Conservation (phyloP, 2,888 invertebrate species). For the Eupsilia transversa region DNA sequence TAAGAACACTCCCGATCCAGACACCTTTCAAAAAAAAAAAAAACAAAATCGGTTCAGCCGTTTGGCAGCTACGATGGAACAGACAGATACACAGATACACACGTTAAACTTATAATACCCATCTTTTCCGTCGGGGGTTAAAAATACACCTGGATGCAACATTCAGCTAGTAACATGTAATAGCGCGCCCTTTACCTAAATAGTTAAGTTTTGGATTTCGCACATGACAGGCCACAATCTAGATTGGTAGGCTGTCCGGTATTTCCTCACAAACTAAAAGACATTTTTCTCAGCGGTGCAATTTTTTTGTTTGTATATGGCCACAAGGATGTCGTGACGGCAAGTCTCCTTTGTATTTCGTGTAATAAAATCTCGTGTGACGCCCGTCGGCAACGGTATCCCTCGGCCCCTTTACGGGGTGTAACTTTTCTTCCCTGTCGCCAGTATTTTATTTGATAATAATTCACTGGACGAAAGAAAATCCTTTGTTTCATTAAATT, state of each 20-base stretch:
- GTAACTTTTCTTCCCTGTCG: constrained; percentile 86
- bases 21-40: too few relatives aligned
- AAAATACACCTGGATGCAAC: not conserved
- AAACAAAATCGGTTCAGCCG: too few relatives aligned
- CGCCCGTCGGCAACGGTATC: constrained; percentile 73
- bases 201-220: constrained; percentile 11
- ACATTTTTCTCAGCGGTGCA: constrained; percentile 71
- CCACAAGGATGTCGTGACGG: constrained; percentile 78
- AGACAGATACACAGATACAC: too few relatives aligned
- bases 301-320: constrained; percentile 77
- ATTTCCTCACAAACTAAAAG: constrained; percentile 26
- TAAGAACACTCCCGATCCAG: too few relatives aligned
- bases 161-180: not conserved
- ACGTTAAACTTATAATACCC: too few relatives aligned
- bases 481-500: constrained; percentile 84
- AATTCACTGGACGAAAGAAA: constrained; percentile 79
- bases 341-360: constrained; percentile 78
- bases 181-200: not conserved
- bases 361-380: constrained; percentile 86
- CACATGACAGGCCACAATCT: constrained; percentile 6
- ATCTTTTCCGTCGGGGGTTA: too few relatives aligned
- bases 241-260: constrained; percentile 15
- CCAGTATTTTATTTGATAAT: constrained; percentile 85
- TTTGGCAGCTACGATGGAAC: too few relatives aligned
- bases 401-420: constrained; percentile 82